These are phyloP conservation scores for Cataglyphis livida DNA, from an alignment of 2,888 invertebrate genomes.

Conservation along the genomic window DNA sequence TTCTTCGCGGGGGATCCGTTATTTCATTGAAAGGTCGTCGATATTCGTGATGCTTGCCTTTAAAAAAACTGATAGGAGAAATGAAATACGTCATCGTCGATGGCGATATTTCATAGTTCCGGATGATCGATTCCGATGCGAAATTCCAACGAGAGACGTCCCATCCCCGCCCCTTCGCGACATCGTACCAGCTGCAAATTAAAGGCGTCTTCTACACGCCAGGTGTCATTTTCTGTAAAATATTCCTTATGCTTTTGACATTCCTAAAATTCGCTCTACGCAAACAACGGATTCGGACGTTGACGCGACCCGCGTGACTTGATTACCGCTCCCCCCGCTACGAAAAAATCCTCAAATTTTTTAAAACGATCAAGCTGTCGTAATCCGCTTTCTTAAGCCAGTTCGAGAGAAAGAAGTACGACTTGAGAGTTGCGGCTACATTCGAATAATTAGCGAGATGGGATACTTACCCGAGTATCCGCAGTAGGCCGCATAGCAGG, in stretches of 20 bases:
- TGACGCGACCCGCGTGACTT: constrained; percentile 38
- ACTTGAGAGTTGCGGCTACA: constrained; percentile 41
- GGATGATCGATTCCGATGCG: constrained; percentile 69
- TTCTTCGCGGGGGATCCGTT: constrained; percentile 58
- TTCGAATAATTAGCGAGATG: constrained; percentile 76
- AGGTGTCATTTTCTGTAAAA: constrained; percentile 50
- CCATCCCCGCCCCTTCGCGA: constrained; percentile 41
- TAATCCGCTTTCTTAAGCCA: constrained; percentile 60
- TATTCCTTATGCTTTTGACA: constrained; percentile 31
- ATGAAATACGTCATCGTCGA: constrained; percentile 74
- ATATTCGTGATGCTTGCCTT: constrained; percentile 73
- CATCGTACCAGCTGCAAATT: constrained; percentile 64
- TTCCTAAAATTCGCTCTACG: constrained; percentile 24
- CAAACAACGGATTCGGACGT: constrained; percentile 33
- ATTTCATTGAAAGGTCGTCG: constrained; percentile 70
- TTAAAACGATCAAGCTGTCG: constrained; percentile 61
- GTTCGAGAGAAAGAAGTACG: constrained; percentile 1
- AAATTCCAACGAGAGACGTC: constrained; percentile 63
- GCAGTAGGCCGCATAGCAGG: constrained; percentile 66
- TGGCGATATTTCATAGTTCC: constrained; percentile 73
- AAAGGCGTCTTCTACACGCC: constrained; percentile 58
- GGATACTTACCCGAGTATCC: constrained; percentile 70
- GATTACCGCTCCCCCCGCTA: constrained; percentile 31
- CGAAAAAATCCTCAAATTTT: constrained; percentile 58
- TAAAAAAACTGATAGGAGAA: constrained; percentile 69